Percentiles rank a stretch among this genome's conserved stretches.
Evolutionary conservation across 2,797 vertebrate species (phyloP).

Genomic region (Myotis planiceps): DNA sequence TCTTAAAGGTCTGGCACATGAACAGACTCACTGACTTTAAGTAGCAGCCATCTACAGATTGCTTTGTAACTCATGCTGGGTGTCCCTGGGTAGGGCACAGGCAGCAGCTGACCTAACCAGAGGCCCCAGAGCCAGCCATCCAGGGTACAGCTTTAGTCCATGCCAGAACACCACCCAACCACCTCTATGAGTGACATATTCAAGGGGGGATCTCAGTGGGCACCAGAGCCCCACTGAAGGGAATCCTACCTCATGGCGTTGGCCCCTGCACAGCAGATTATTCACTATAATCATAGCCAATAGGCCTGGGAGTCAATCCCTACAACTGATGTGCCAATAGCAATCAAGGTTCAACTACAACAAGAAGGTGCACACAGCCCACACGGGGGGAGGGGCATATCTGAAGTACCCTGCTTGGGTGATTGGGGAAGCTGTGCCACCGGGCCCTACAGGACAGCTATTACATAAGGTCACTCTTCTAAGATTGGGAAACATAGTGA

Average conservation of each 20-base stretch:
- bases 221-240: background rate
- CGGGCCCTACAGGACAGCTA: background rate
- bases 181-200: background rate
- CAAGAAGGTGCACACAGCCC: background rate
- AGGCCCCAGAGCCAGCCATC: background rate
- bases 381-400: background rate
- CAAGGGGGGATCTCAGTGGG: background rate
- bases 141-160: background rate
- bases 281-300: background rate
- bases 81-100: background rate
- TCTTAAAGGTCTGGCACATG: background rate
- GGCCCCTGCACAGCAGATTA: background rate
- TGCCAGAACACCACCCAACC: background rate
- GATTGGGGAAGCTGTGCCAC: background rate
- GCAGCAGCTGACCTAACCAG: background rate
- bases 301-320: background rate
- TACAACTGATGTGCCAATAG: background rate
- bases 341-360: background rate
- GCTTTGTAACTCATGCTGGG: background rate
- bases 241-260: background rate
- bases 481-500: background rate
- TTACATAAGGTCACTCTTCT: background rate
- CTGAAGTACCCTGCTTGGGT: background rate
- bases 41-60: background rate
- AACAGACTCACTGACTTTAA: background rate